Conservation (phyloP, 2,888 invertebrate genomes). For the Dugesia japonica region DNA sequence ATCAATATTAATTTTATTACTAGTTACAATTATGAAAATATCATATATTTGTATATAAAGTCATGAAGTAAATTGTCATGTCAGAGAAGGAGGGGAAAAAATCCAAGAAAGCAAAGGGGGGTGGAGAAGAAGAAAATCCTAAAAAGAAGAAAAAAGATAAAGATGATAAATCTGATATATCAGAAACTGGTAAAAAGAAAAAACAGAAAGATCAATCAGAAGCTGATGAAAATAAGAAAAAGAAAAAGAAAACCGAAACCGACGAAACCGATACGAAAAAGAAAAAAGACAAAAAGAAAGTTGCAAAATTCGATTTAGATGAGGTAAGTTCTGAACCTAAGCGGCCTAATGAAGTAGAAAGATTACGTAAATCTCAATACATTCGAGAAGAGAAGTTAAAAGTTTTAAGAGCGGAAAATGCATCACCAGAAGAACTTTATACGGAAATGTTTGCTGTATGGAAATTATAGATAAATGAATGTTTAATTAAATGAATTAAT, state of each 20-base stretch:
- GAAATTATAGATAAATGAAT: too few species aligned
- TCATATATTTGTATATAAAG: too few species aligned
- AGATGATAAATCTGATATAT: background rate
- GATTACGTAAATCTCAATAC: background rate
- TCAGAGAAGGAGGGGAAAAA: too few species aligned
- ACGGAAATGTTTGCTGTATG: background rate
- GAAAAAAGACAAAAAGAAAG: background rate
- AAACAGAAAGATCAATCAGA: background rate
- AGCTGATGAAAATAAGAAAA: background rate
- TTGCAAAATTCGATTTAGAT: background rate
- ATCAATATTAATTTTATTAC: too few species aligned
- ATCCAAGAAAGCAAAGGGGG: too few species aligned
- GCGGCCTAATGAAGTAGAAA: background rate
- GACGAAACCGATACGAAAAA: background rate
- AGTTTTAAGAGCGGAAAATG: background rate
- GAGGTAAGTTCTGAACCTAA: background rate
- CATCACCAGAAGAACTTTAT: background rate
- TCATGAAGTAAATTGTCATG: too few species aligned
- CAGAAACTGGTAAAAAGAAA: background rate
- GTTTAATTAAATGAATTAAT: too few species aligned
- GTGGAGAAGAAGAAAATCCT: too few species aligned
- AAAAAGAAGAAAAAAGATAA: background rate
- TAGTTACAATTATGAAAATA: too few species aligned
- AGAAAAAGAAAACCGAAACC: background rate
- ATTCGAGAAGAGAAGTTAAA: background rate